These are phyloP conservation scores for Passerina amoena DNA, from an alignment of 2,113 vertebrate genomes.

Conservation along the genomic window DNA sequence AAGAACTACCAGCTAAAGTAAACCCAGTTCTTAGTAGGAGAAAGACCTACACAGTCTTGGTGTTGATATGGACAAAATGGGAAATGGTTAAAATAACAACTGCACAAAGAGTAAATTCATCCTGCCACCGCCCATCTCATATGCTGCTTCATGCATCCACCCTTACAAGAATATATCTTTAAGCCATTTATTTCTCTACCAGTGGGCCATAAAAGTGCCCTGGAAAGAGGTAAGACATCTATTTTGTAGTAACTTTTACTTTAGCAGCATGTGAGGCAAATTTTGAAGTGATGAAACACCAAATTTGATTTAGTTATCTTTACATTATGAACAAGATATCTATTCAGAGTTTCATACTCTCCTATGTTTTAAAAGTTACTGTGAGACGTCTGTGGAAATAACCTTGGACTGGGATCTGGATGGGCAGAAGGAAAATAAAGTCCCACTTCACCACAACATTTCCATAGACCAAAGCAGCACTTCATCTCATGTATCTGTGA, in stretches of 20 bases:
- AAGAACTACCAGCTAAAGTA: neutral
- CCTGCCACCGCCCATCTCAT: fast-evolving
- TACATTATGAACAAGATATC: neutral
- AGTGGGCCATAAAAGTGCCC: neutral
- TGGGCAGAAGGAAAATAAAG: neutral
- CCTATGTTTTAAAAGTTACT: neutral
- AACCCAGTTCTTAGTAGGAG: neutral
- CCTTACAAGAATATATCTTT: neutral
- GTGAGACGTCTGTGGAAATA: neutral
- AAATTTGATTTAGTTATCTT: neutral
- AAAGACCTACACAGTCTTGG: neutral
- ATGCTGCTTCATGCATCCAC: neutral
- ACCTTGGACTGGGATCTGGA: neutral
- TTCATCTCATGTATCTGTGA: neutral
- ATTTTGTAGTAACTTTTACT: neutral
- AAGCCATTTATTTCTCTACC: neutral
- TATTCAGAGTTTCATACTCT: neutral
- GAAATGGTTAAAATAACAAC: neutral
- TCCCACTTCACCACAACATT: neutral
- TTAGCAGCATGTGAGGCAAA: neutral
- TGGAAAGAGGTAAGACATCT: neutral
- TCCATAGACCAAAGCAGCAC: neutral
- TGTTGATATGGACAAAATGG: neutral
- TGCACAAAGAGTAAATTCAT: neutral
- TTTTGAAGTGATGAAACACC: neutral